These are phyloP conservation scores for Polyommatus iphigenia DNA, from an alignment of 2,888 invertebrate genomes.

Conservation along the genomic window DNA sequence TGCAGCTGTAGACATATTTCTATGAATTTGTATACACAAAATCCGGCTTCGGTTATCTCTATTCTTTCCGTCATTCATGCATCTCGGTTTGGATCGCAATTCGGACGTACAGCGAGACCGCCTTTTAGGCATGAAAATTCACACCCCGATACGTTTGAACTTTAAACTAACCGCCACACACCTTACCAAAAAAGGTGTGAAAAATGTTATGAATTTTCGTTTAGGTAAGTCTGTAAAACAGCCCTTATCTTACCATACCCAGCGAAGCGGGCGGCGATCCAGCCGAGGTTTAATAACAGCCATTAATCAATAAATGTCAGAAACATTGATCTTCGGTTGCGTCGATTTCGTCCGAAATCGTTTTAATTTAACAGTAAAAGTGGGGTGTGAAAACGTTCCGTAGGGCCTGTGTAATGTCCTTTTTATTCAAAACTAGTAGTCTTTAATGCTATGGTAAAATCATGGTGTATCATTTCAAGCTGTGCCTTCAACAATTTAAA, in stretches of 20 bases:
- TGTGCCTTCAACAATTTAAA: background rate
- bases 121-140: background rate
- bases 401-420: background rate
- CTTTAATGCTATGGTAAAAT: background rate
- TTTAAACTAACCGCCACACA: background rate
- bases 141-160: background rate
- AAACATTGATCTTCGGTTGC: slow-evolving; percentile 22
- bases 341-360: slow-evolving; percentile 5
- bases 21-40: background rate
- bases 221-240: slow-evolving; percentile 12
- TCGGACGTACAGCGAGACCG: background rate
- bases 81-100: background rate
- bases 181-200: background rate
- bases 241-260: background rate
- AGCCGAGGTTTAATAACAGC: slow-evolving; percentile 8
- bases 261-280: slow-evolving; percentile 6
- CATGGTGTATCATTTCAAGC: background rate
- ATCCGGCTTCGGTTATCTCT: background rate
- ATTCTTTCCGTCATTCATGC: background rate
- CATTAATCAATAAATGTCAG: slow-evolving; percentile 24
- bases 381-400: slow-evolving; percentile 2
- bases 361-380: background rate
- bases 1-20: no score
- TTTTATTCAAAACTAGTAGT: background rate
- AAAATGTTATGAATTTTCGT: background rate